phyloP scores from a whole-genome alignment of 2,888 invertebrate genomes.

The Calameuta idolon region DNA sequence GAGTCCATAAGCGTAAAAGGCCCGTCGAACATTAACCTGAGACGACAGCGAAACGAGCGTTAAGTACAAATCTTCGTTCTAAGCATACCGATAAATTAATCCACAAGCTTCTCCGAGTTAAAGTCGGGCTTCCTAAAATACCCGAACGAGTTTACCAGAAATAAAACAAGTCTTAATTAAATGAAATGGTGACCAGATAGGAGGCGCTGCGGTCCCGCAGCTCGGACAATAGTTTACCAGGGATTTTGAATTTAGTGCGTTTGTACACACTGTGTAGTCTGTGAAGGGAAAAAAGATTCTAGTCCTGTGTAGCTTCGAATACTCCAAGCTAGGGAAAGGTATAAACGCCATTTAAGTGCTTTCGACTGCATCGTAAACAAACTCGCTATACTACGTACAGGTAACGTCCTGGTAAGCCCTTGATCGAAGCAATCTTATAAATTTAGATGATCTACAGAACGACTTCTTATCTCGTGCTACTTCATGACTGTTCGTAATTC shows the following conservation, averaged over 20 bases:
- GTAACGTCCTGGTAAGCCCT: neutral
- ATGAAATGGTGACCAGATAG: slow-evolving; percentile 42
- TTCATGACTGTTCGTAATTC: neutral
- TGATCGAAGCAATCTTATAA: neutral
- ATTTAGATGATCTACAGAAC: neutral
- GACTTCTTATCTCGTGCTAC: neutral
- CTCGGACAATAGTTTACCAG: slow-evolving; percentile 33
- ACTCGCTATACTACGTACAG: neutral
- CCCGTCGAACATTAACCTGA: slow-evolving; percentile 26
- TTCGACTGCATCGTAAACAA: neutral
- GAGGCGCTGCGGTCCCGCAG: slow-evolving; percentile 23
- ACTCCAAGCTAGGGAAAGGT: slow-evolving; percentile 6
- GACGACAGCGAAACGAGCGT: slow-evolving; percentile 12
- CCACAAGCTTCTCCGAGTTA: slow-evolving; percentile 29
- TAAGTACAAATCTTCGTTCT: slow-evolving; percentile 21
- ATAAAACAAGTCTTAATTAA: slow-evolving; percentile 60
- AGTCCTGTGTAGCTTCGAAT: slow-evolving; percentile 3
- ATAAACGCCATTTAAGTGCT: slow-evolving; percentile 6
- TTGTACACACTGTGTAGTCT: slow-evolving; percentile 13
- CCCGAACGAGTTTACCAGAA: slow-evolving; percentile 54
- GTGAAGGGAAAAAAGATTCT: slow-evolving; percentile 12
- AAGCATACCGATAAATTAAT: slow-evolving; percentile 46
- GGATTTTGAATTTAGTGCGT: slow-evolving; percentile 42
- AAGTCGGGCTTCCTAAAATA: slow-evolving; percentile 51
- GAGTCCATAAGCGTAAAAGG: slow-evolving; percentile 2